Evolutionary conservation across 92 coral and sea anemone species (phyloP), one percentile per base, ranked within the genome.

Genomic region (Phenganax subtilis): DNA sequence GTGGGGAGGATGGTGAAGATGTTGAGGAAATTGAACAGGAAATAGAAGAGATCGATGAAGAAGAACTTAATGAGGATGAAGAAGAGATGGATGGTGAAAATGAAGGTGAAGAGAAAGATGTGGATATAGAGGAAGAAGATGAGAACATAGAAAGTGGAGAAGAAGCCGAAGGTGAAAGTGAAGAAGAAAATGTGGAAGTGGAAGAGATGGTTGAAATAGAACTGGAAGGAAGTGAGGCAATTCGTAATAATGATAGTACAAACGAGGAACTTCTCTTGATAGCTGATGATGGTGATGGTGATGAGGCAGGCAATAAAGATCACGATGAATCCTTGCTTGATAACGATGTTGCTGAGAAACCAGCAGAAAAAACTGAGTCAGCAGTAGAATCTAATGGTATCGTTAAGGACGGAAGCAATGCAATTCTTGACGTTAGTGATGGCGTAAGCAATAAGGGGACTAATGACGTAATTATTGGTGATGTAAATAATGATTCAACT

Each of bases 141-240:
- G 65, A 59, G 27, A 25, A 59, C n/a, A 7, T 3, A 14, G 75
- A 28, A 37, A 17, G 51, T 29, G 75, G 3, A 9, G 44, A 9
- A 12, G 54, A 29, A 71, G 54, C 31, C 1, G 20, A 10, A 7
- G 75, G 51, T 10, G 75, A 71, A 30, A 47, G 51, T 29, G 75
- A 71, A 71, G 77, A 52, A 16, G 74, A 51, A 29, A 47, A 79
- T 10, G 56, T 59, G 53, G 83, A 79, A 79, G 83, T 37, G 71
- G 82, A 77, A 59, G 82, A 59, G 5, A 73, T 73, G 6, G 77
- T 31, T 10, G 77, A 73, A 54, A 73, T 73, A 16, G 59, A 73
- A 16, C 52, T 62, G 20, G 29, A 55, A 30, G 51, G 76, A 71
- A 20, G 55, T 10, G 12, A 55, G 12, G 6, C 5, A 37, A 37